These are phyloP conservation scores for Tridacna gigas DNA, from an alignment of 2,888 invertebrate genomes.

Conservation along the genomic window DNA sequence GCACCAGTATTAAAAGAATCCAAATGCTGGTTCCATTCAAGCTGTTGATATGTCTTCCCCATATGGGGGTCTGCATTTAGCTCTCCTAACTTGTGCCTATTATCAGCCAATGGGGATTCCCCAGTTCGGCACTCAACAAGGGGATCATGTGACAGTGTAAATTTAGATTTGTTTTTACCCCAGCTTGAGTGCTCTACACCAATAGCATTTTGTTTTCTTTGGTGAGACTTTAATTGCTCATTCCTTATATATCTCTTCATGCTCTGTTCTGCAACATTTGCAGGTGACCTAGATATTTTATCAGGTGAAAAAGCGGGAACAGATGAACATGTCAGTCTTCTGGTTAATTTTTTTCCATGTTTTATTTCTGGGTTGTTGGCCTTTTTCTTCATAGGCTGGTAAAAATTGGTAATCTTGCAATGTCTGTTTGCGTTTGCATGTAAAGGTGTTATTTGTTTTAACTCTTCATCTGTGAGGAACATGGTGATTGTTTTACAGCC, in stretches of 20 bases:
- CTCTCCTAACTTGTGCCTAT: not conserved
- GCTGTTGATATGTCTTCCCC: slow-evolving; percentile 17
- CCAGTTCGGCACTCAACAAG: slow-evolving; percentile 56
- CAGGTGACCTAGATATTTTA: not conserved
- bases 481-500: slow-evolving; percentile 93
- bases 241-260: slow-evolving; percentile 35
- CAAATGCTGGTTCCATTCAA: slow-evolving; percentile 9
- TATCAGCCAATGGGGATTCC: slow-evolving; percentile 19
- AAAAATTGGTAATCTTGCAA: slow-evolving; percentile 61
- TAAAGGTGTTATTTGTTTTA: slow-evolving; percentile 49
- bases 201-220: slow-evolving; percentile 36
- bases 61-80: not conserved
- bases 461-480: slow-evolving; percentile 89
- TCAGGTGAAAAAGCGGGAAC: slow-evolving; percentile 4
- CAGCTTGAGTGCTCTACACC: slow-evolving; percentile 45
- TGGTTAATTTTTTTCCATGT: slow-evolving; percentile 1
- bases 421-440: slow-evolving; percentile 51
- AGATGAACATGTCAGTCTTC: slow-evolving; percentile 52
- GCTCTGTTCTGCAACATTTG: slow-evolving; percentile 23
- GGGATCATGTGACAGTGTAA: slow-evolving; percentile 54
- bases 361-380: not conserved
- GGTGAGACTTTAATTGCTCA: slow-evolving; percentile 28
- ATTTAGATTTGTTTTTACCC: slow-evolving; percentile 34
- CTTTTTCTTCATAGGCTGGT: slow-evolving; percentile 6
- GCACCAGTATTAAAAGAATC: slow-evolving; percentile 8